A percentile compares a stretch with the other conserved stretches of the same genome.
phyloP scores from a whole-genome alignment of 64 coral and sea anemone species.

The Pocillopora damicornis region DNA sequence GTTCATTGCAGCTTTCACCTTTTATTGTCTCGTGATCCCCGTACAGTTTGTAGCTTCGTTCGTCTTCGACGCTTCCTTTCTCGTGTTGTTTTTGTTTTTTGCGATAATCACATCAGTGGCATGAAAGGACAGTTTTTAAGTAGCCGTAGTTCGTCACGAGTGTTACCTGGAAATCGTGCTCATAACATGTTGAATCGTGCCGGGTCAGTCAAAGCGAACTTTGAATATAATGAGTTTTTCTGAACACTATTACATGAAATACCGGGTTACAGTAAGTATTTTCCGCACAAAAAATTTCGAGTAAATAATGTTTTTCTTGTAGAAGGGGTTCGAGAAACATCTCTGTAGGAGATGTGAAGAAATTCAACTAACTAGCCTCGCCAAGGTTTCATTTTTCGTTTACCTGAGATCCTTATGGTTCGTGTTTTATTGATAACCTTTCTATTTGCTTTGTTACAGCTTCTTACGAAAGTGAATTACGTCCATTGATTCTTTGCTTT shows the following conservation, averaged over 20 bases:
- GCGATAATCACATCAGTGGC: neutral
- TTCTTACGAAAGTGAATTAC: constrained; percentile 35
- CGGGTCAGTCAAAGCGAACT: constrained; percentile 5
- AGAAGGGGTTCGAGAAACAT: neutral
- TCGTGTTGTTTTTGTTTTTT: neutral
- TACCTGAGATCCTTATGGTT: neutral
- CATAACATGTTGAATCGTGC: constrained; percentile 26
- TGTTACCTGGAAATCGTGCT: constrained; percentile 5
- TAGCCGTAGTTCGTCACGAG: constrained; percentile 20
- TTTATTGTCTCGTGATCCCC: constrained; percentile 40
- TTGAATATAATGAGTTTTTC: constrained; percentile 21
- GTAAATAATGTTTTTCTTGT: neutral
- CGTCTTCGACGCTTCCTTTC: neutral
- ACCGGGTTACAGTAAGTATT: neutral
- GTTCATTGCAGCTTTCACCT: constrained; percentile 6
- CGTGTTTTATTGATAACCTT: constrained; percentile 45
- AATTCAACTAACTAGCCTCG: neutral
- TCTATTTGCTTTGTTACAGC: constrained; percentile 26
- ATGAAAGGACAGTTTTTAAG: neutral
- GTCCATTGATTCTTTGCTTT: neutral
- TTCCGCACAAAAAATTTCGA: neutral
- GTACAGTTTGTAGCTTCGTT: neutral
- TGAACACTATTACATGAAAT: neutral
- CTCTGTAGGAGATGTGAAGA: neutral
- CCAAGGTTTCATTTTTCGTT: constrained; percentile 11